Conservation (phyloP, 2,888 invertebrate species). For the Lochmaea capreae region DNA sequence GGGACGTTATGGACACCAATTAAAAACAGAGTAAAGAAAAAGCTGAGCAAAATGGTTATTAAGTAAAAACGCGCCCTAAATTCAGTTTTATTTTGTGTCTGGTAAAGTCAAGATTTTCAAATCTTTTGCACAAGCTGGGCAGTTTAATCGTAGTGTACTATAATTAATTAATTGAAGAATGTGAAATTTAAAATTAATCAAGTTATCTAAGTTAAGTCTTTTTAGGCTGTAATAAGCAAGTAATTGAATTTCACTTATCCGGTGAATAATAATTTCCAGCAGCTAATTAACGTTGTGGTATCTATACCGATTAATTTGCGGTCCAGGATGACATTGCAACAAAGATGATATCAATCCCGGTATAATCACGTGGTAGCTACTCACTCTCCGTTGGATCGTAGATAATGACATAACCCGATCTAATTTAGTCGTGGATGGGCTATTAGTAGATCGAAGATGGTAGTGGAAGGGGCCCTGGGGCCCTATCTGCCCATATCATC, state of each 20-base stretch:
- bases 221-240: conserved; percentile 26
- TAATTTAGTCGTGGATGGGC: conserved; percentile 55
- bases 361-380: conserved; percentile 59
- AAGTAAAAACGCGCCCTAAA: no score
- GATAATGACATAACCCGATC: conserved; percentile 60
- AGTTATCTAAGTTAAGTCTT: background rate
- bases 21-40: conserved; percentile 7
- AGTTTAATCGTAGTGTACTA: no score
- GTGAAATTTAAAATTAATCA: background rate
- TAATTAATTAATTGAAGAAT: background rate
- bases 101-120: no score
- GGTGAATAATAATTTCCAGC: conserved; percentile 48
- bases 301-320: conserved; percentile 58
- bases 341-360: conserved; percentile 58
- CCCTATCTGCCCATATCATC: conserved; percentile 51
- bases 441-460: conserved; percentile 49
- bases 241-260: conserved; percentile 49
- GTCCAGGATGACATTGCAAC: conserved; percentile 56
- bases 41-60: no score
- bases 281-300: conserved; percentile 54
- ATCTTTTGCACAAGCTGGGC: no score
- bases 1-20: background rate
- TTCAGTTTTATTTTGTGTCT: no score
- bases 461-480: conserved; percentile 42
- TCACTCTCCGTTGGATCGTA: conserved; percentile 50